A percentile compares a stretch with the other conserved stretches of the same genome.
Conservation (phyloP, 1,140 invertebrate genomes). For the Platorchestia sp. region DNA sequence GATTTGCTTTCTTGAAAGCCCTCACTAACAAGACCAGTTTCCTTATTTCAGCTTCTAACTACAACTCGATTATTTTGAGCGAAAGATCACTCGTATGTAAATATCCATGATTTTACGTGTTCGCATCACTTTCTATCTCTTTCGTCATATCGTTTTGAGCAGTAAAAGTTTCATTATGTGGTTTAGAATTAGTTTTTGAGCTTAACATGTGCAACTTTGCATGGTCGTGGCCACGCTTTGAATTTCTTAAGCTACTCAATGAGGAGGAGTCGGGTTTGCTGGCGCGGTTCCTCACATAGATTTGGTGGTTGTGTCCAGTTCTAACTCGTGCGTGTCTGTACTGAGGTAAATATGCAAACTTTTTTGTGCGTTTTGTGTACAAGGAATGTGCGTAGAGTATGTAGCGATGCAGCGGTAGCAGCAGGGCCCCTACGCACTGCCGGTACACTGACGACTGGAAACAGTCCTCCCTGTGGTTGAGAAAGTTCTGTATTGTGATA, state of each 20-base stretch:
- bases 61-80: neutral
- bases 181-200: neutral
- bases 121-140: neutral
- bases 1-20: neutral
- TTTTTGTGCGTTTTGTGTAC: conserved; percentile 45
- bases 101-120: neutral
- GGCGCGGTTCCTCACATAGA: neutral
- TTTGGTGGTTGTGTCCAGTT: neutral
- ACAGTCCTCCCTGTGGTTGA: neutral
- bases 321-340: neutral
- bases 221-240: neutral
- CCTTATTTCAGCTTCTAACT: neutral
- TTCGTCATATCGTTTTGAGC: neutral
- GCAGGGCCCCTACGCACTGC: neutral
- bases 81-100: neutral
- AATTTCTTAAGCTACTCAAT: neutral
- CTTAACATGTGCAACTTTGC: neutral
- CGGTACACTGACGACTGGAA: conserved; percentile 42
- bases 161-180: neutral
- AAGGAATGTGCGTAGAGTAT: conserved; percentile 26
- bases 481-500: neutral
- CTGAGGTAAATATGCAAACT: neutral
- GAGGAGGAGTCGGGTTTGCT: neutral
- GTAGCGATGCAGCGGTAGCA: conserved; percentile 9
- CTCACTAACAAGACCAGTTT: neutral